phyloP scores from a whole-genome alignment of 2,888 invertebrate species.

The Agrotis ipsilon region DNA sequence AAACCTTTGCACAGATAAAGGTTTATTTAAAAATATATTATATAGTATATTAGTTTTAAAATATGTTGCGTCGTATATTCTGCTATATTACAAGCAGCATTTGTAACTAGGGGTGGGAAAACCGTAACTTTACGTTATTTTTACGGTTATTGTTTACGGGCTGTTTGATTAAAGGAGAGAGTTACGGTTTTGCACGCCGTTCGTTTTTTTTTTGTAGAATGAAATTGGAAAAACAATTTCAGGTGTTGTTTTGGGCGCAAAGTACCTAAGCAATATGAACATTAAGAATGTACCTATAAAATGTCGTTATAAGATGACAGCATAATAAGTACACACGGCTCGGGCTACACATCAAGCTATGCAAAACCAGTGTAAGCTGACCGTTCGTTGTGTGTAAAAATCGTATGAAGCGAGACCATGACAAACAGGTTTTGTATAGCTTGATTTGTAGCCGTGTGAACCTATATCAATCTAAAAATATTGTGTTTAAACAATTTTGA shows the following conservation, averaged over 20 bases:
- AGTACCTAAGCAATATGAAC: too few relatives aligned
- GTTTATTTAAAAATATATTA: conserved; percentile 67
- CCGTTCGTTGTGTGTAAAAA: too few relatives aligned
- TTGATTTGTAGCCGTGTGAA: too few relatives aligned
- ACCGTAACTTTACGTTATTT: conserved; percentile 14
- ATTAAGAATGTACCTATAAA: too few relatives aligned
- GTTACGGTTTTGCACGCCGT: neutral
- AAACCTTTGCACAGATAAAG: conserved; percentile 67
- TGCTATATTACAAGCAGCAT: conserved; percentile 18
- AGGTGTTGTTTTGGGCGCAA: neutral
- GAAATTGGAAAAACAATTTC: neutral
- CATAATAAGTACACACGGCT: too few relatives aligned
- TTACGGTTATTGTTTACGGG: conserved; percentile 21
- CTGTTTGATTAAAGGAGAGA: conserved; percentile 17
- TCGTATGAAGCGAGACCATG: too few relatives aligned
- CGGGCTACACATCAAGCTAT: neutral
- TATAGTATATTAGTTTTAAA: conserved; percentile 51
- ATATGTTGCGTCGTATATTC: conserved; percentile 41
- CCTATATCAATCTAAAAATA: too few relatives aligned
- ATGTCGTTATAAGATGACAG: neutral
- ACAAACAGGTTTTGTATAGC: too few relatives aligned
- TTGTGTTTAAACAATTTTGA: too few relatives aligned
- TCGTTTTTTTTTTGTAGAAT: neutral
- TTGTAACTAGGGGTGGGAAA: conserved; percentile 20
- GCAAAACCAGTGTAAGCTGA: too few relatives aligned